Conservation (phyloP, 2,888 invertebrate species). For the Apotomis betuletana region DNA sequence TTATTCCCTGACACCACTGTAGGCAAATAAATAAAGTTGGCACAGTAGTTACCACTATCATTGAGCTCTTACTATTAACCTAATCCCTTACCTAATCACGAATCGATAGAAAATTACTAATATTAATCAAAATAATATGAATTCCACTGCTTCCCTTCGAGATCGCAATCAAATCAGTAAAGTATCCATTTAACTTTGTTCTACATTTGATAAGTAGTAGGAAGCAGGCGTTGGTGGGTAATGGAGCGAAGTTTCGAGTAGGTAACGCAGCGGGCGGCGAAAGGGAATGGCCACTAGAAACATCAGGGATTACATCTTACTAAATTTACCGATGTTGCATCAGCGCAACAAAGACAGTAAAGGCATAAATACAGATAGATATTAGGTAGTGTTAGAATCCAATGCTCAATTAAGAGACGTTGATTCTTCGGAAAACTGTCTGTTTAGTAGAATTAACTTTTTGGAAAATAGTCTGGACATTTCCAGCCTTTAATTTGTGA, state of each 20-base stretch:
- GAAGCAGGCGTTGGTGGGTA: constrained; percentile 43
- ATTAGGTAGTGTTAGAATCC: too few relatives aligned
- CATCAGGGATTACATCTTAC: constrained; percentile 34
- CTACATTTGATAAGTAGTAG: constrained; percentile 43
- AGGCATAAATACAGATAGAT: not conserved
- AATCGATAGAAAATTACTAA: constrained; percentile 38
- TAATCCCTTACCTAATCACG: constrained; percentile 36
- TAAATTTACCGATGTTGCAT: constrained; percentile 16
- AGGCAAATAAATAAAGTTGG: constrained; percentile 35
- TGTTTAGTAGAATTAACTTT: too few relatives aligned
- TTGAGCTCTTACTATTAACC: constrained; percentile 29
- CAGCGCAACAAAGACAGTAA: not conserved
- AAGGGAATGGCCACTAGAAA: constrained; percentile 44
- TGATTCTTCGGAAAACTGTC: too few relatives aligned
- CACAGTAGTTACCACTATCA: constrained; percentile 27
- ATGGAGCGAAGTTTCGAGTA: constrained; percentile 45
- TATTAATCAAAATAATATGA: constrained; percentile 43
- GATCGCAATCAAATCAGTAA: constrained; percentile 40
- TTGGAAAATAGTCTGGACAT: too few relatives aligned
- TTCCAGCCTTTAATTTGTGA: too few relatives aligned
- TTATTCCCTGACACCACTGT: constrained; percentile 22
- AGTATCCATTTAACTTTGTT: constrained; percentile 41
- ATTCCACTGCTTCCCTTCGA: constrained; percentile 38
- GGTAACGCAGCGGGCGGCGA: constrained; percentile 48
- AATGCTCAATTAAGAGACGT: too few relatives aligned